These are phyloP conservation scores for Chroicocephalus ridibundus DNA, from an alignment of 2,113 vertebrate genomes.

Conservation along the genomic window DNA sequence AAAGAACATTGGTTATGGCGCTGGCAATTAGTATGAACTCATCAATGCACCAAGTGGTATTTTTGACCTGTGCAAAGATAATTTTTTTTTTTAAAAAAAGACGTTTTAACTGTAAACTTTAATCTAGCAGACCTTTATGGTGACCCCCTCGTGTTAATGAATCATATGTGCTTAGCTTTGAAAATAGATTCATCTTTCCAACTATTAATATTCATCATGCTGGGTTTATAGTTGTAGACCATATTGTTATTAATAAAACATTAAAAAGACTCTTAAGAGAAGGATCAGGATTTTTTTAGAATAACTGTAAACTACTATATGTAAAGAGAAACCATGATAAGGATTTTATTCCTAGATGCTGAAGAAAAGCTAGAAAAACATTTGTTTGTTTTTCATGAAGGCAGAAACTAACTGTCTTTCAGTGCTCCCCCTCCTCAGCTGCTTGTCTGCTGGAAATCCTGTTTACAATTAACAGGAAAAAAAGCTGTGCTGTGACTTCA, in stretches of 20 bases:
- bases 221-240: neutral
- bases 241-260: neutral
- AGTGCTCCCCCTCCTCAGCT: neutral
- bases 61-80: neutral
- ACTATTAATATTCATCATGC: neutral
- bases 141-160: neutral
- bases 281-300: neutral
- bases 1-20: neutral
- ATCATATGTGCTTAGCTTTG: neutral
- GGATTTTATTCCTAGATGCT: neutral
- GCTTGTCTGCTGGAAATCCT: neutral
- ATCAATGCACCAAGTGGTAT: neutral
- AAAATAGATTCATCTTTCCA: neutral
- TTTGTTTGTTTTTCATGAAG: neutral
- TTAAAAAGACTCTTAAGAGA: neutral
- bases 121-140: neutral
- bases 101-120: neutral
- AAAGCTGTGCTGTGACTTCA: neutral
- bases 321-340: neutral
- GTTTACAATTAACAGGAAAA: neutral
- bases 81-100: neutral
- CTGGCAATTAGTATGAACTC: neutral
- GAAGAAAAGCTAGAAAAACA: neutral
- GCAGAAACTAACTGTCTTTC: neutral
- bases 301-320: neutral